Conservation (phyloP, 1,140 invertebrate species). For the Ips nitidus region DNA sequence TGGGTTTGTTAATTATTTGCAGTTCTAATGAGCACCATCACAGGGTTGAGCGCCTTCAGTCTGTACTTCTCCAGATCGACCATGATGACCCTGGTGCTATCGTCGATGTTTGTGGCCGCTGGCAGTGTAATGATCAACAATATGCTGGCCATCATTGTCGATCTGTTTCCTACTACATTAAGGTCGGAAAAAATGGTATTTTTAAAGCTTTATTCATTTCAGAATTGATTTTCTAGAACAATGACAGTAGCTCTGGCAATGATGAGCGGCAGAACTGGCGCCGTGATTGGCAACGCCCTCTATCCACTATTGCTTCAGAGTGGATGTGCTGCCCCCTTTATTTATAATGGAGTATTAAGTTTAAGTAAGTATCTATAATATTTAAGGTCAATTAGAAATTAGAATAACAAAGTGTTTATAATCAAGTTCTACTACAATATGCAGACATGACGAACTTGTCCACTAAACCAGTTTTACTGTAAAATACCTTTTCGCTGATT, state of each 20-base stretch:
- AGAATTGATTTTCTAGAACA: slow-evolving; percentile 39
- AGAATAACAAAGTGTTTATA: too few relatives aligned
- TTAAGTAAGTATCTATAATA: slow-evolving; percentile 6
- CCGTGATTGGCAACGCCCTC: slow-evolving; percentile 43
- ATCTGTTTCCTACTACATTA: slow-evolving; percentile 47
- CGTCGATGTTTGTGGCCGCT: slow-evolving; percentile 39
- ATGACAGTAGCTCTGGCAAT: slow-evolving; percentile 44
- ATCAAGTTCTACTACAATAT: too few relatives aligned
- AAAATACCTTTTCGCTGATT: too few relatives aligned
- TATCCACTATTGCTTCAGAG: slow-evolving; percentile 43
- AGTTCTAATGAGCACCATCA: slow-evolving; percentile 33
- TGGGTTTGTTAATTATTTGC: slow-evolving; percentile 13
- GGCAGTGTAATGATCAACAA: slow-evolving; percentile 42
- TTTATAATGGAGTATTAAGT: slow-evolving; percentile 38
- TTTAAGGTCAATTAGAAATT: background rate
- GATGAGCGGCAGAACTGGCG: slow-evolving; percentile 45
- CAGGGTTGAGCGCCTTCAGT: slow-evolving; percentile 34
- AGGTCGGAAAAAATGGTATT: slow-evolving; percentile 31
- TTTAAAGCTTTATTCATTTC: background rate
- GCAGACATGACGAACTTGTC: too few relatives aligned
- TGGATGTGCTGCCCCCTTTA: slow-evolving; percentile 46
- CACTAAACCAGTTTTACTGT: too few relatives aligned
- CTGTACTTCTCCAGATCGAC: slow-evolving; percentile 42
- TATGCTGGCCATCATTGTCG: slow-evolving; percentile 43
- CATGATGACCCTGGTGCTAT: slow-evolving; percentile 32